Evolutionary conservation across 2,797 vertebrate species (phyloP).

Genomic region (Pangasius sanitwongsei): DNA sequence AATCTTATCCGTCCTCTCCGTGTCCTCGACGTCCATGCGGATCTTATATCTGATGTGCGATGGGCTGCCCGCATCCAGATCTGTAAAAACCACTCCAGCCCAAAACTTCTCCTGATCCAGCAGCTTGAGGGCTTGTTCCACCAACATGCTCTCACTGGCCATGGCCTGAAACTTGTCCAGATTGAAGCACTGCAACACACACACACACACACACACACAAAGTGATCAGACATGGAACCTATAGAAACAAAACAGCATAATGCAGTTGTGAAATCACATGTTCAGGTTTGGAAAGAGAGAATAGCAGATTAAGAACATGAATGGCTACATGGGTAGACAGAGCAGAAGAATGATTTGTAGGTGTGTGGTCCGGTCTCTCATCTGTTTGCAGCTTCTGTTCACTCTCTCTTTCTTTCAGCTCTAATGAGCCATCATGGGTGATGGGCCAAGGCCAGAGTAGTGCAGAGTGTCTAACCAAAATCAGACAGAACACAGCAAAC

Average conservation of each 20-base stretch:
- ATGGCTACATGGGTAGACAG: not conserved
- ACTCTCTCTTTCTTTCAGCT: not conserved
- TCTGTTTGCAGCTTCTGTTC: not conserved
- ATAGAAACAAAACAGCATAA: not conserved
- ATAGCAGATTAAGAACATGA: not conserved
- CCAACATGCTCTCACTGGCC: conserved; percentile 79
- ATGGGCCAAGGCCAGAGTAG: not conserved
- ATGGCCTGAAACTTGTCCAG: conserved; percentile 89
- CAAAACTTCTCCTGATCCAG: conserved; percentile 86
- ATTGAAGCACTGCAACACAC: conserved; percentile 85
- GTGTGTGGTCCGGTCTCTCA: conserved; percentile 1
- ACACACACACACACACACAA: conserved; percentile 40
- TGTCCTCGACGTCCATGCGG: conserved; percentile 93
- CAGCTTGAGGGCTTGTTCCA: conserved; percentile 83
- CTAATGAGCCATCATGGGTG: conserved; percentile 42
- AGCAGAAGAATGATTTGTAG: conserved; percentile 1
- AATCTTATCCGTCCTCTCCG: conserved; percentile 84
- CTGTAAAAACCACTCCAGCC: conserved; percentile 89
- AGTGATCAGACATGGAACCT: not conserved
- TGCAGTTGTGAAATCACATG: not conserved
- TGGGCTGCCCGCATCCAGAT: conserved; percentile 76
- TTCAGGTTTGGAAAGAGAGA: not conserved
- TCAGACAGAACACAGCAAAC: conserved; percentile 5
- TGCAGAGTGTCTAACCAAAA: conserved; percentile 12
- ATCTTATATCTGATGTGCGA: conserved; percentile 91